A percentile compares a stretch with the other conserved stretches of the same genome.
These are phyloP conservation scores for Drosophila mettleri DNA, from an alignment of 2,888 invertebrate species.

Conservation along the genomic window DNA sequence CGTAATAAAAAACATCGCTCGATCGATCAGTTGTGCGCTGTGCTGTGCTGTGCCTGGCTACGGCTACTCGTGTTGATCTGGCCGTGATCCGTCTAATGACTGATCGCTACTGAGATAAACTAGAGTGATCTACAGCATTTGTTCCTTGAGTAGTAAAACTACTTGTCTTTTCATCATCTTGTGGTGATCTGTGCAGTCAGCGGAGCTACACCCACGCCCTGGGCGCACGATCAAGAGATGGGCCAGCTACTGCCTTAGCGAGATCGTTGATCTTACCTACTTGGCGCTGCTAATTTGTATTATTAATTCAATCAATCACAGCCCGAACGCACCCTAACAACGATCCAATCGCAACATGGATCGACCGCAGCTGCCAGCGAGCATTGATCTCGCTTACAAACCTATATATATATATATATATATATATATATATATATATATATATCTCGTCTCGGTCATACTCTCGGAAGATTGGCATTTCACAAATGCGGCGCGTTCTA, in stretches of 20 bases:
- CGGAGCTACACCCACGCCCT: conserved; percentile 39
- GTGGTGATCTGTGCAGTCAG: conserved; percentile 44
- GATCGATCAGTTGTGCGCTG: neutral
- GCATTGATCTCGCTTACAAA: conserved; percentile 66
- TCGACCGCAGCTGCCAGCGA: conserved; percentile 68
- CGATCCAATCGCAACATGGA: conserved; percentile 65
- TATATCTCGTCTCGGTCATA: conserved; percentile 13
- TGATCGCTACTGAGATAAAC: conserved; percentile 17
- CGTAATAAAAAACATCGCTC: neutral
- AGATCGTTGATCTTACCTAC: conserved; percentile 79
- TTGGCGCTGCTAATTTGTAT: conserved; percentile 78
- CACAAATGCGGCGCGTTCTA: conserved; percentile 77
- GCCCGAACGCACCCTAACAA: conserved; percentile 63
- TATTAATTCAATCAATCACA: conserved; percentile 81
- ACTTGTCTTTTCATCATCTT: conserved; percentile 16
- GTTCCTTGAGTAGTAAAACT: neutral
- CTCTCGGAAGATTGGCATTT: conserved; percentile 59
- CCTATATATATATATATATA: neutral
- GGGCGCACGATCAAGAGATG: conserved; percentile 12
- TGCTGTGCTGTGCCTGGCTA: too few species aligned
- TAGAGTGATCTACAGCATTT: neutral
- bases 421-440: conserved; percentile 4
- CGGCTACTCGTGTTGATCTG: conserved; percentile 7
- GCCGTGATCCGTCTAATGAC: conserved; percentile 38
- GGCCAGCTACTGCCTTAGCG: conserved; percentile 25